Percentiles rank a stretch among this genome's conserved stretches.
Evolutionary conservation across 2,113 vertebrate species (phyloP).

Genomic region (Crotalus horridus): DNA sequence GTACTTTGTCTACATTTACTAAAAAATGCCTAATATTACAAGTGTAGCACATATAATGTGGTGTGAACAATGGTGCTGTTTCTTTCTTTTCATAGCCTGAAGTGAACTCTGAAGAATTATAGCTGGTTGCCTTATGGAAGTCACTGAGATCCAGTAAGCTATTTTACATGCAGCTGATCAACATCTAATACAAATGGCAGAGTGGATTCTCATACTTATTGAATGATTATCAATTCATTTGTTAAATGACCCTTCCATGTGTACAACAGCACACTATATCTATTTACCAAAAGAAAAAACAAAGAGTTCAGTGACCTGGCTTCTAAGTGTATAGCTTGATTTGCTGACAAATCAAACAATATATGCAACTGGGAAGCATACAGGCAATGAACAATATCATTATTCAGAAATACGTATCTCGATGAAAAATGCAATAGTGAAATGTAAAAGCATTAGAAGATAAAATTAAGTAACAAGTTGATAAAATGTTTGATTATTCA

Average conservation of each 20-base stretch:
- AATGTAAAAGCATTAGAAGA: neutral
- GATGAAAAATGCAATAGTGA: neutral
- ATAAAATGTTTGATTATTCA: neutral
- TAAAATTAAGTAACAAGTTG: neutral
- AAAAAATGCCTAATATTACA: too few species aligned
- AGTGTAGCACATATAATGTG: neutral
- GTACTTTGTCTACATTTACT: neutral
- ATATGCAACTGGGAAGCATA: neutral
- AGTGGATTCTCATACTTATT: neutral
- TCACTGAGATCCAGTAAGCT: neutral
- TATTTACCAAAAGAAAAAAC: neutral
- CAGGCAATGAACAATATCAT: neutral
- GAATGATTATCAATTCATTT: neutral
- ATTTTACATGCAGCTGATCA: neutral
- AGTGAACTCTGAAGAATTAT: neutral
- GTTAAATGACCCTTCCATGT: neutral
- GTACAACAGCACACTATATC: neutral
- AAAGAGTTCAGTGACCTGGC: neutral
- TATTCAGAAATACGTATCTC: neutral
- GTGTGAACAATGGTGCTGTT: neutral
- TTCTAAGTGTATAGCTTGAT: too few species aligned
- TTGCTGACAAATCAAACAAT: neutral
- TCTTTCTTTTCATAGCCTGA: neutral
- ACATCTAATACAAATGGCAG: neutral
- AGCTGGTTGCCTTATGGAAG: neutral